phyloP scores from a whole-genome alignment of 2,113 vertebrate species.

The Vulpes ferrilata region DNA sequence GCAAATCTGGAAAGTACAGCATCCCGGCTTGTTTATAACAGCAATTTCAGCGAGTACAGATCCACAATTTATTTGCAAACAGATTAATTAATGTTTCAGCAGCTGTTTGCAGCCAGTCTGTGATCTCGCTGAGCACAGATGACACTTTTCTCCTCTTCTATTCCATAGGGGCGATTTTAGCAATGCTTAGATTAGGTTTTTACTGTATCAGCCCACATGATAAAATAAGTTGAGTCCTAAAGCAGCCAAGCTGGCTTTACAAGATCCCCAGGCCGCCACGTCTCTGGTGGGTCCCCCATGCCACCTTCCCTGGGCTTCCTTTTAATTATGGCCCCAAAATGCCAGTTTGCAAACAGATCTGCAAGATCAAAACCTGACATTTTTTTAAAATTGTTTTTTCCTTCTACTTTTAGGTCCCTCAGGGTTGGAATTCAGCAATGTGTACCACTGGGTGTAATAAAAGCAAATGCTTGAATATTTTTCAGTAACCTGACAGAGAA shows the following conservation, averaged over 20 bases:
- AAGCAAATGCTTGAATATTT: constrained; percentile 88
- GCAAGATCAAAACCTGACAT: constrained; percentile 88
- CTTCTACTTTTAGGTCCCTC: constrained; percentile 85
- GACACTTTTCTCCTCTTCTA: constrained; percentile 85
- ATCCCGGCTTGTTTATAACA: constrained; percentile 86
- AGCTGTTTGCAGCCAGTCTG: constrained; percentile 90
- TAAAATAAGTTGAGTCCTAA: constrained; percentile 86
- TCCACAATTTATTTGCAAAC: constrained; percentile 92
- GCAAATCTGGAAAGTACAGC: constrained; percentile 76
- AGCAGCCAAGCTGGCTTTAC: constrained; percentile 84
- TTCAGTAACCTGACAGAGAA: constrained; percentile 87
- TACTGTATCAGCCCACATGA: constrained; percentile 84
- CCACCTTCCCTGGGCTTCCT: constrained; percentile 84
- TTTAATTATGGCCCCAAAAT: constrained; percentile 89
- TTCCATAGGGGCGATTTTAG: constrained; percentile 87
- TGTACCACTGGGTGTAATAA: constrained; percentile 86
- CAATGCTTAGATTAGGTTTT: constrained; percentile 86
- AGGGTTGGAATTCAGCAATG: constrained; percentile 84
- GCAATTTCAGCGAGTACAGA: constrained; percentile 86
- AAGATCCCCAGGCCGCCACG: constrained; percentile 80
- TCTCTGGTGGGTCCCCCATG: constrained; percentile 77
- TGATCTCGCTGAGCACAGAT: constrained; percentile 88
- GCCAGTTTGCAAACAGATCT: constrained; percentile 88
- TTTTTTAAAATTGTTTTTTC: constrained; percentile 86
- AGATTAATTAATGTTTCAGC: constrained; percentile 92